These are phyloP conservation scores for Harlomillsia oculata DNA, from an alignment of 1,140 invertebrate genomes.

Conservation along the genomic window DNA sequence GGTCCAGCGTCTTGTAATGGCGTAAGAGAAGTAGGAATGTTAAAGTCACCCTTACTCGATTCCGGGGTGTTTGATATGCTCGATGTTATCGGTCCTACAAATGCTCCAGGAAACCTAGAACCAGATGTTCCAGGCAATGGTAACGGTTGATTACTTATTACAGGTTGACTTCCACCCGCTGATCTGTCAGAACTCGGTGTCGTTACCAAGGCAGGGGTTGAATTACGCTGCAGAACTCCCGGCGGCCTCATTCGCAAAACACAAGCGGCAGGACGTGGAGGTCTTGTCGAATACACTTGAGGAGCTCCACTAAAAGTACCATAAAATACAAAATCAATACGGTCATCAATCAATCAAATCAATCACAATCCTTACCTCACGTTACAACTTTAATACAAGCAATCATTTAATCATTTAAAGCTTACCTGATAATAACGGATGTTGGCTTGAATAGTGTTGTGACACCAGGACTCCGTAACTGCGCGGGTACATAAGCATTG, in stretches of 20 bases:
- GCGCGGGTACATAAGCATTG: constrained; percentile 31
- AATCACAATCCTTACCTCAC: not conserved
- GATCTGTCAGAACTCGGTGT: not conserved
- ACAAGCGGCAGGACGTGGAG: not conserved
- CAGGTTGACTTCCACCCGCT: not conserved
- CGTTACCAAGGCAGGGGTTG: not conserved
- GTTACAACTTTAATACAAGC: not conserved
- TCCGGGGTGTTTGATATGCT: constrained; percentile 34
- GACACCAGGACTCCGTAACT: constrained; percentile 9
- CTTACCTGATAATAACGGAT: constrained; percentile 27
- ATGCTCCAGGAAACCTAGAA: constrained; percentile 15
- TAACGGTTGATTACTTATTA: not conserved
- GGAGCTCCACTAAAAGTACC: constrained; percentile 26
- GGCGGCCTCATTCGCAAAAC: not conserved
- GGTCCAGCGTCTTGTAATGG: too few relatives aligned
- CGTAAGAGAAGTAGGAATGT: too few relatives aligned
- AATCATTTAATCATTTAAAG: not conserved
- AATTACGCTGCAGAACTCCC: not conserved
- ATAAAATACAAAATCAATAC: not conserved
- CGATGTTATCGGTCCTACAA: constrained; percentile 22
- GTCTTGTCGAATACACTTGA: constrained; percentile 21
- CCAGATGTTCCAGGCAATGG: not conserved
- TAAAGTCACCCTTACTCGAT: too few relatives aligned
- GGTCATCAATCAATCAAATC: not conserved
- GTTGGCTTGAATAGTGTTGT: constrained; percentile 6